A percentile compares a stretch with the other conserved stretches of the same genome.
These are phyloP conservation scores for Pseudorectes ferrugineus DNA, from an alignment of 2,113 vertebrate genomes.

Conservation along the genomic window DNA sequence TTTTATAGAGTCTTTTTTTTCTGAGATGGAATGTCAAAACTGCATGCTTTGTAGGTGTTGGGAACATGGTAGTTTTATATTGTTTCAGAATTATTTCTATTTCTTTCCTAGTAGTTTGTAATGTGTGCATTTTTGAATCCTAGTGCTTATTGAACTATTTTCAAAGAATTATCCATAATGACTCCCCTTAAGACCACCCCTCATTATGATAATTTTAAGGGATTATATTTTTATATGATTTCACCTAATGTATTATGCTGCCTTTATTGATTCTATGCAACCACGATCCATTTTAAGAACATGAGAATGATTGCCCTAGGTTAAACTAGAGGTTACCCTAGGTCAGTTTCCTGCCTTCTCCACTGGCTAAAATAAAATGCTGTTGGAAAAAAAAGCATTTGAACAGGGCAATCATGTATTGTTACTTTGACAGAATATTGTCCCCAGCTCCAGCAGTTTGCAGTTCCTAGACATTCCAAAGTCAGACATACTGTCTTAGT, in stretches of 20 bases:
- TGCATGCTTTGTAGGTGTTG: not conserved
- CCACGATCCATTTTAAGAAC: not conserved
- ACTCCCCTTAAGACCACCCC: not conserved
- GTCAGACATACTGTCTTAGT: conserved; percentile 19
- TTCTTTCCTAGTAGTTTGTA: not conserved
- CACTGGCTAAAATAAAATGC: not conserved
- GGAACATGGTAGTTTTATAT: not conserved
- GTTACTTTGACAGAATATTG: not conserved
- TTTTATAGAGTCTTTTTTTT: not conserved
- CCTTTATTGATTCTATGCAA: not conserved
- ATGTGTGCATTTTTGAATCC: not conserved
- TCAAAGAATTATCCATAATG: not conserved
- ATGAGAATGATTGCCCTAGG: not conserved
- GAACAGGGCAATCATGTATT: not conserved
- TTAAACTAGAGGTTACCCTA: not conserved
- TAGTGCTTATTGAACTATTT: not conserved
- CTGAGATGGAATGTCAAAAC: not conserved
- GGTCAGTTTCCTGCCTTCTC: not conserved
- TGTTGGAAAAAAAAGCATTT: not conserved
- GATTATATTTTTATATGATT: not conserved
- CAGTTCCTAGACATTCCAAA: conserved; percentile 52
- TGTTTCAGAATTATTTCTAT: not conserved
- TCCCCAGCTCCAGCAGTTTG: conserved; percentile 6
- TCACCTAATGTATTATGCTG: not conserved
- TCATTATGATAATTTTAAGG: not conserved